Evolutionary conservation across 2,797 vertebrate genomes (phyloP).

Genomic region (Enoplosus armatus): DNA sequence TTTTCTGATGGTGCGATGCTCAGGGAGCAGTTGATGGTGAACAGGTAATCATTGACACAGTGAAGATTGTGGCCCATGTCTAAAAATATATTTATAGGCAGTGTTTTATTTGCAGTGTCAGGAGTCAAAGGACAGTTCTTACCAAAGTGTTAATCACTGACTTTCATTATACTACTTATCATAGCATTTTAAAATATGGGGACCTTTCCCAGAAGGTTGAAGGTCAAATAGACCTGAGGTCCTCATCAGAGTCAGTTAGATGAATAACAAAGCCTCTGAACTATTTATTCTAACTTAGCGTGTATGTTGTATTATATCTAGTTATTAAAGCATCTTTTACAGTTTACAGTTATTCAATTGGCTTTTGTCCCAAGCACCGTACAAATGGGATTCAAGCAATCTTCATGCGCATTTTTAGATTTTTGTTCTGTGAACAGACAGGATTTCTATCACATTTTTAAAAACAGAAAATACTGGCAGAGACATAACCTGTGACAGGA

Average conservation of each 20-base stretch:
- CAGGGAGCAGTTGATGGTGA: conserved; percentile 77
- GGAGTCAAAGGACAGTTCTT: no score
- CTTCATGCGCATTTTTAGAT: not conserved
- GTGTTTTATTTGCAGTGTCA: not conserved
- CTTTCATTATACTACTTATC: no score
- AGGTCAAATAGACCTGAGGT: not conserved
- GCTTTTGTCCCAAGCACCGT: not conserved
- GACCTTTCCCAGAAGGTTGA: not conserved
- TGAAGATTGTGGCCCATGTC: conserved; percentile 33
- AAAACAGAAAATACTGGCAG: not conserved
- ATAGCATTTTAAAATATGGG: not conserved
- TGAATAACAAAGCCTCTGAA: not conserved
- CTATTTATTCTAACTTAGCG: not conserved
- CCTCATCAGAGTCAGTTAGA: not conserved
- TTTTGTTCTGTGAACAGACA: no score
- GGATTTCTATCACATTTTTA: not conserved
- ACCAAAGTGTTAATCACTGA: no score
- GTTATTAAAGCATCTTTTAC: not conserved
- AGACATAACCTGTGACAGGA: conserved; percentile 52
- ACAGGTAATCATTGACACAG: conserved; percentile 78
- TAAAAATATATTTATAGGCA: conserved; percentile 30
- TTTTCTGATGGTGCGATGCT: conserved; percentile 11
- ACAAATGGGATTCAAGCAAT: not conserved
- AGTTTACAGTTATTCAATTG: not conserved
- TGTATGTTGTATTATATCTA: not conserved